Percentiles rank a stretch among this genome's conserved stretches.
These are phyloP conservation scores for Apodemus sylvaticus DNA, from an alignment of 2,113 vertebrate species.

Conservation along the genomic window DNA sequence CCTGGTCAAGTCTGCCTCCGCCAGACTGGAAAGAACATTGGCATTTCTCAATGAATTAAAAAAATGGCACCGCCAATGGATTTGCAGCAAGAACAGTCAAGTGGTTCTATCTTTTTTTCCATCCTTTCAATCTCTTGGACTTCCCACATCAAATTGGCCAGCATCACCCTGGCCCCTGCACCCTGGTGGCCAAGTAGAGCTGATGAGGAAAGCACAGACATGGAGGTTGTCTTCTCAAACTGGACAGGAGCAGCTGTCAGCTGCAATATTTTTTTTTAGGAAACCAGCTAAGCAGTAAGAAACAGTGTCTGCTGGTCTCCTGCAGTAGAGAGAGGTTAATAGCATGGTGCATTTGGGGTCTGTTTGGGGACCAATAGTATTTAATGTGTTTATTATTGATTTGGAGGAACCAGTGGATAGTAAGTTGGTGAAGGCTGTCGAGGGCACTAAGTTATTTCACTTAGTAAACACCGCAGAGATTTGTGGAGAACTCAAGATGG, in stretches of 20 bases:
- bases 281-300: slow-evolving; percentile 4
- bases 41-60: slow-evolving; percentile 72
- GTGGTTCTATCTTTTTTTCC: not conserved
- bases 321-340: slow-evolving; percentile 67
- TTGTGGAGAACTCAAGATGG: slow-evolving; percentile 67
- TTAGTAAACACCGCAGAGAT: slow-evolving; percentile 74
- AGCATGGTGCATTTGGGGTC: slow-evolving; percentile 63
- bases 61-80: slow-evolving; percentile 1
- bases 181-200: rapidly evolving
- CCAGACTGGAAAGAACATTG: slow-evolving; percentile 66
- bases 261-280: not conserved
- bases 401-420: slow-evolving; percentile 49
- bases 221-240: rapidly evolving
- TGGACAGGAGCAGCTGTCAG: not conserved
- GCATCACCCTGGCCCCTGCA: rapidly evolving
- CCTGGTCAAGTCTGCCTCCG: slow-evolving; percentile 69
- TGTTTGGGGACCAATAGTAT: slow-evolving; percentile 66
- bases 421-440: slow-evolving; percentile 64
- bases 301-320: slow-evolving; percentile 22
- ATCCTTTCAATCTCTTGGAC: not conserved
- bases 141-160: not conserved
- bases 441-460: slow-evolving; percentile 73
- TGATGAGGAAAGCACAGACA: rapidly evolving
- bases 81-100: slow-evolving; percentile 33
- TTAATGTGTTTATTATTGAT: slow-evolving; percentile 77